These are phyloP conservation scores for Hyperoplus immaculatus DNA, from an alignment of 2,797 vertebrate genomes.

Conservation along the genomic window DNA sequence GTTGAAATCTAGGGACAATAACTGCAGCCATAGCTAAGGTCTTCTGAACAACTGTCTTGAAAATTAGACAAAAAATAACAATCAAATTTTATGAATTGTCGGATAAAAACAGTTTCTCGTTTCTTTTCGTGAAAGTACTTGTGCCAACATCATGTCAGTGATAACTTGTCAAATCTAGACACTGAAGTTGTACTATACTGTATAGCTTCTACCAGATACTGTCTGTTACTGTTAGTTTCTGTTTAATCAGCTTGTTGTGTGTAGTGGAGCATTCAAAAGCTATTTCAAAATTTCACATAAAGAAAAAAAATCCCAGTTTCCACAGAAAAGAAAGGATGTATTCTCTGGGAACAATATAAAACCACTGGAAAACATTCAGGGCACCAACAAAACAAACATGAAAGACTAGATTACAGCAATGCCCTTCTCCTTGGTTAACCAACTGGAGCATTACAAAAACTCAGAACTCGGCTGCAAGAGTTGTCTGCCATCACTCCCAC, in stretches of 20 bases:
- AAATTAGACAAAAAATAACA: background rate
- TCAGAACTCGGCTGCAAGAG: too few relatives aligned
- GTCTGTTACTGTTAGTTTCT: too few relatives aligned
- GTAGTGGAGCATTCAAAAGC: background rate
- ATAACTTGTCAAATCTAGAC: background rate
- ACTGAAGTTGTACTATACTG: background rate
- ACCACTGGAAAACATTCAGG: background rate
- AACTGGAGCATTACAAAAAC: too few relatives aligned
- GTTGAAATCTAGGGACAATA: background rate
- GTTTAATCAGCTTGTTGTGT: too few relatives aligned
- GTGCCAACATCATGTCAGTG: background rate
- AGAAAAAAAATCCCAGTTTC: background rate
- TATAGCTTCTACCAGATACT: background rate
- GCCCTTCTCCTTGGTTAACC: too few relatives aligned
- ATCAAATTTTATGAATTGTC: background rate
- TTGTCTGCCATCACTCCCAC: too few relatives aligned
- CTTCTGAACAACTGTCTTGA: background rate
- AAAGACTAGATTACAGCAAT: too few relatives aligned
- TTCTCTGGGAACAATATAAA: background rate
- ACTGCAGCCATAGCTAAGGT: background rate
- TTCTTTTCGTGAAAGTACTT: background rate
- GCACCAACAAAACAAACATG: background rate
- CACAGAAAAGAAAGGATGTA: background rate
- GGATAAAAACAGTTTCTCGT: background rate
- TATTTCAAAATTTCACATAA: background rate